phyloP scores from a whole-genome alignment of 2,888 invertebrate genomes.

The Limenitis camilla region DNA sequence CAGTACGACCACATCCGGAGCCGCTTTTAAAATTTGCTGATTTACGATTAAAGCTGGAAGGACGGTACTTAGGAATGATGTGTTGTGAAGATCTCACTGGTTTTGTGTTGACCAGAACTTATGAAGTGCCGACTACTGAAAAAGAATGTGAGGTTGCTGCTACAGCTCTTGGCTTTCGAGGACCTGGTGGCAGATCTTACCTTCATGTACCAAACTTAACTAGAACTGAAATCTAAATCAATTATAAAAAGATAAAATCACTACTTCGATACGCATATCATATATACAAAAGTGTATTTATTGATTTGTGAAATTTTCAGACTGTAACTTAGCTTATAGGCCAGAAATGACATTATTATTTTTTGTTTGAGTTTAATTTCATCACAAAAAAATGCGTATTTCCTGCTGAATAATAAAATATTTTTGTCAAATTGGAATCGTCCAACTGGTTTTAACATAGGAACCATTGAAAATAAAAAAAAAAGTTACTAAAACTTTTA shows the following conservation, averaged over 20 bases:
- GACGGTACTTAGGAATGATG: conserved; percentile 50
- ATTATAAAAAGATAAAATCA: not conserved
- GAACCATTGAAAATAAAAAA: too few species aligned
- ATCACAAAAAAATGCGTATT: too few species aligned
- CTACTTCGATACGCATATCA: not conserved
- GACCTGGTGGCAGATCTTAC: conserved; percentile 43
- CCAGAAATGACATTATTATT: too few species aligned
- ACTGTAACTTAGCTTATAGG: too few species aligned
- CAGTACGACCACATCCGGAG: conserved; percentile 44
- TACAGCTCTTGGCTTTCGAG: conserved; percentile 35
- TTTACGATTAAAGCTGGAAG: conserved; percentile 49
- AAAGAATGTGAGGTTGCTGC: conserved; percentile 39
- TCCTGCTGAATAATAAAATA: too few species aligned
- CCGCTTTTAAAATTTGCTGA: conserved; percentile 49
- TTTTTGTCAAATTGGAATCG: too few species aligned
- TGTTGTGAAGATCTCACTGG: conserved; percentile 55
- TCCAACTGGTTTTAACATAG: too few species aligned
- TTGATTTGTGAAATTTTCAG: too few species aligned
- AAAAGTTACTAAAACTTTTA: too few species aligned
- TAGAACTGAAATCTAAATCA: conserved; percentile 30
- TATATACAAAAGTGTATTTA: too few species aligned
- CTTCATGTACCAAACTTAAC: conserved; percentile 33
- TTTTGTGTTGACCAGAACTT: conserved; percentile 41
- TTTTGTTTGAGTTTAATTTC: too few species aligned
- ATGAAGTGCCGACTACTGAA: conserved; percentile 45